Evolutionary conservation across 2,797 vertebrate genomes (phyloP).

Genomic region (Bovichtus diacanthus): DNA sequence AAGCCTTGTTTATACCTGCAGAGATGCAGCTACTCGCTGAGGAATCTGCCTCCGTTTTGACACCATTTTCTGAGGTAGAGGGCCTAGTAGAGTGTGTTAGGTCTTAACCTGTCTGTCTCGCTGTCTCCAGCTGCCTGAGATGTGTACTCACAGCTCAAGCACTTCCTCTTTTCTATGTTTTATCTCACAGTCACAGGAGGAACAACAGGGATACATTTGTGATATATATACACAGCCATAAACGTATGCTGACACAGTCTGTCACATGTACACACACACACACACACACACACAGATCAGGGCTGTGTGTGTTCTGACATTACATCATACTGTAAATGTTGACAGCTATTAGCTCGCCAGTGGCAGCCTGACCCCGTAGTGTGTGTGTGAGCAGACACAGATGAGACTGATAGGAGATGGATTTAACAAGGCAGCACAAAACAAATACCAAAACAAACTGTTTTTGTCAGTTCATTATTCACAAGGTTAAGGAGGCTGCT

Average conservation of each 20-base stretch:
- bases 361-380: neutral
- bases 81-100: constrained; percentile 3
- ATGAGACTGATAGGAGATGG: constrained; percentile 11
- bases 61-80: constrained; percentile 9
- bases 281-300: neutral
- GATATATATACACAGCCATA: constrained; percentile 18
- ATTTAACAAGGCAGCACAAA: constrained; percentile 31
- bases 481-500: constrained; percentile 29
- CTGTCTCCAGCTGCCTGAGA: constrained; percentile 22
- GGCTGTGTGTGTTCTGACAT: constrained; percentile 31
- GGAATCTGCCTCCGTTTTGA: constrained; percentile 29
- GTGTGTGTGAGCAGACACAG: constrained; percentile 16
- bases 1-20: constrained; percentile 41
- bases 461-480: constrained; percentile 43
- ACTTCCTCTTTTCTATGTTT: constrained; percentile 16
- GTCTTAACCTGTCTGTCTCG: constrained; percentile 23
- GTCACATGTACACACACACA: constrained; percentile 4
- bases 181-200: constrained; percentile 12
- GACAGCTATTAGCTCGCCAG: constrained; percentile 15
- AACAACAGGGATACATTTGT: neutral
- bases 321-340: too few species aligned
- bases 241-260: constrained; percentile 2
- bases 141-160: neutral
- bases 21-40: constrained; percentile 14
- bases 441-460: constrained; percentile 35